phyloP scores from a whole-genome alignment of 2,113 vertebrate species.

The Datnioides undecimradiatus region DNA sequence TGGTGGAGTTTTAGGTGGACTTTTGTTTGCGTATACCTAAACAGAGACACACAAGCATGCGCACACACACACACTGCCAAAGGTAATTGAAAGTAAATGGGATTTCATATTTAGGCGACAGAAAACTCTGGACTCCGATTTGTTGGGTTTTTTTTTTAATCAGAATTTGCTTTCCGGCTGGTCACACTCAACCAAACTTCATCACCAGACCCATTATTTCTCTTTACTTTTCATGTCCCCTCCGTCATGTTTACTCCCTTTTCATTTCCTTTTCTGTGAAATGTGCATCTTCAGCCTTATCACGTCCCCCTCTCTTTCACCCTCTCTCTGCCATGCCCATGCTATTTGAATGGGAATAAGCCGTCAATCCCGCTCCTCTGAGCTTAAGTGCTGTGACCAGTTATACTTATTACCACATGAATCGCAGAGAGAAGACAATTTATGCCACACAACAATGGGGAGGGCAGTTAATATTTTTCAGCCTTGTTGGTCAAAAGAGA shows the following conservation, averaged over 20 bases:
- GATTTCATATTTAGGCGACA: slow-evolving; percentile 9
- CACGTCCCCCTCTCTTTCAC: neutral
- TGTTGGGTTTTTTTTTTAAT: too few relatives aligned
- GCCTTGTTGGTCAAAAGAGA: slow-evolving; percentile 47
- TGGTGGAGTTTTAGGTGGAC: too few relatives aligned
- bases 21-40: neutral
- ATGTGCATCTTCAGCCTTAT: slow-evolving; percentile 47
- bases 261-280: slow-evolving; percentile 62
- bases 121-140: slow-evolving; percentile 18
- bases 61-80: neutral
- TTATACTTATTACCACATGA: slow-evolving; percentile 65
- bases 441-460: slow-evolving; percentile 28
- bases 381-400: slow-evolving; percentile 31
- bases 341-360: slow-evolving; percentile 50
- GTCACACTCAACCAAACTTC: slow-evolving; percentile 30
- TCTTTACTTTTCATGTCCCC: slow-evolving; percentile 8
- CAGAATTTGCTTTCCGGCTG: neutral
- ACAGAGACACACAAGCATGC: neutral
- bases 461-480: slow-evolving; percentile 42
- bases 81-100: slow-evolving; percentile 2
- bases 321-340: slow-evolving; percentile 1
- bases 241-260: slow-evolving; percentile 37
- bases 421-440: slow-evolving; percentile 15
- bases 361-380: slow-evolving; percentile 23
- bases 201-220: slow-evolving; percentile 30